phyloP scores from a whole-genome alignment of 2,888 invertebrate genomes.

The Hetaerina titia region DNA sequence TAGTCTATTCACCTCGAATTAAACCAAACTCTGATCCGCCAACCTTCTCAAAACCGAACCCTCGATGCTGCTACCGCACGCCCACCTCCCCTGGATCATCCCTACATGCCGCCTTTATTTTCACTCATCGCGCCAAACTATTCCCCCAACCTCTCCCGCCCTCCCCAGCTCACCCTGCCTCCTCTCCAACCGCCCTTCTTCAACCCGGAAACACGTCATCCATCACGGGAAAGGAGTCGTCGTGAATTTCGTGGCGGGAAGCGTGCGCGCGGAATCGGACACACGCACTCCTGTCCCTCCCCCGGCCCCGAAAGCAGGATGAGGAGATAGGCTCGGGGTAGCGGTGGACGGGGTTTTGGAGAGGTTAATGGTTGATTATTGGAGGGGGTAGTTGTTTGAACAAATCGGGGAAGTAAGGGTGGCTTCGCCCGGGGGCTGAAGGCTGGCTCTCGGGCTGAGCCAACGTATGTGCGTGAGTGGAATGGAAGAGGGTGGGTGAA shows the following conservation, averaged over 20 bases:
- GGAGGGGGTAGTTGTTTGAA: not conserved
- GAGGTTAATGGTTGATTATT: constrained; percentile 54
- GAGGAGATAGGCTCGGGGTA: not conserved
- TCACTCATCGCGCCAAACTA: constrained; percentile 3
- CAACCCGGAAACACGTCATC: constrained; percentile 50
- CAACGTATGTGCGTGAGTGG: not conserved
- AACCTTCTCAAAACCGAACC: not conserved
- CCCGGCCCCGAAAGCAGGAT: not conserved
- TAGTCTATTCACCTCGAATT: no score
- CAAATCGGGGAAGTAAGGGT: constrained; percentile 24
- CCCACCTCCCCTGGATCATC: not conserved
- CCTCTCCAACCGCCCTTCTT: not conserved
- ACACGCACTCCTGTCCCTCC: not conserved
- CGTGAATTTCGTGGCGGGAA: constrained; percentile 31
- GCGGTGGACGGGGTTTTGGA: not conserved
- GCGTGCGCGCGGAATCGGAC: not conserved
- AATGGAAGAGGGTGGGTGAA: not conserved
- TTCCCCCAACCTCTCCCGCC: not conserved
- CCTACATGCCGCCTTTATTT: not conserved
- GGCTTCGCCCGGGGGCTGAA: not conserved
- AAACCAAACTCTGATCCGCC: not conserved
- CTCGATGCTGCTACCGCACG: not conserved
- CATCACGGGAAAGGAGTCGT: constrained; percentile 38
- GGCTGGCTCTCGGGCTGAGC: not conserved
- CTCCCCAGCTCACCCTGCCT: not conserved